A percentile compares a stretch with the other conserved stretches of the same genome.
Conservation (phyloP, 1,140 invertebrate species). For the Brachionus rubens region DNA sequence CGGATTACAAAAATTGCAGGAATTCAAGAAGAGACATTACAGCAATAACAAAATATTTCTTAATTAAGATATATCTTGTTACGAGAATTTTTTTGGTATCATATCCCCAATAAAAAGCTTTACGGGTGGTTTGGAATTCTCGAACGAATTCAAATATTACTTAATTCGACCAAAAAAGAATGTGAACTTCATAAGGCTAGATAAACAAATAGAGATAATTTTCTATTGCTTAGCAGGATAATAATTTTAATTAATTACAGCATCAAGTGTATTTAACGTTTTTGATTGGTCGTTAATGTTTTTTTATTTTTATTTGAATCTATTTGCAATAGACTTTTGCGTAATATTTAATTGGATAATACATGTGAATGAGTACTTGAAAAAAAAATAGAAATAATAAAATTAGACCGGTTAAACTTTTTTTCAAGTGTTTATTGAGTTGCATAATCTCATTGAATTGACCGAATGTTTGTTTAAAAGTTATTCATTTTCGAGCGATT, state of each 20-base stretch:
- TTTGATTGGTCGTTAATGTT: background rate
- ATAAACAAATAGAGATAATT: conserved; percentile 4
- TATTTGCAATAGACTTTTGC: background rate
- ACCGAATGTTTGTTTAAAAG: background rate
- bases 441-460: background rate
- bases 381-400: background rate
- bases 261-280: background rate
- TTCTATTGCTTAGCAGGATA: conserved; percentile 17
- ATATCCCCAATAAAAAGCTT: background rate
- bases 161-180: too few relatives aligned
- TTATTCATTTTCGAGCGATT: background rate
- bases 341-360: conserved; percentile 32
- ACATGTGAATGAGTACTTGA: conserved; percentile 9
- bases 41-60: background rate
- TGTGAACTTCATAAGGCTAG: background rate
- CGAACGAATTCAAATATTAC: too few relatives aligned
- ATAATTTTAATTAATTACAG: conserved; percentile 23
- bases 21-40: too few relatives aligned
- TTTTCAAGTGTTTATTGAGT: background rate
- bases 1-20: too few relatives aligned
- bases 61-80: background rate
- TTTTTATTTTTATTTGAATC: background rate
- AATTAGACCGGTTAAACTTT: conserved; percentile 9
- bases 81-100: background rate
- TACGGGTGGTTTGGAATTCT: conserved; percentile 22